Conservation (phyloP, 1,140 invertebrate genomes). For the Drosophila suzukii region DNA sequence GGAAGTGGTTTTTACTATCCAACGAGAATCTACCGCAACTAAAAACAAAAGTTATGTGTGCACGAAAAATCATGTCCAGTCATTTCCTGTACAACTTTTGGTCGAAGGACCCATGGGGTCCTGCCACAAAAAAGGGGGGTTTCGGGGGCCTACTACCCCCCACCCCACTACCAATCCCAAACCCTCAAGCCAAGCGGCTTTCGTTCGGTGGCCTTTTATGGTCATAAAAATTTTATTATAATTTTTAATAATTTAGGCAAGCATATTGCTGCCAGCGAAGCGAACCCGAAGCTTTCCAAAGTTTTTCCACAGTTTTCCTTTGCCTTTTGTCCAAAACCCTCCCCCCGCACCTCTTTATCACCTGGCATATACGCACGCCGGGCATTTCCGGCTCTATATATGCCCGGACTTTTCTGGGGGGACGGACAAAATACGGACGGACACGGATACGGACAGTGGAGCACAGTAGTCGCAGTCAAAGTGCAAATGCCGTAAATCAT, state of each 20-base stretch:
- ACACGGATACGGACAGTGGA: conserved; percentile 21
- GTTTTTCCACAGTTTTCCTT: conserved; percentile 15
- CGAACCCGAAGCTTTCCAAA: conserved; percentile 10
- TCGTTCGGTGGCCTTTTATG: conserved; percentile 61
- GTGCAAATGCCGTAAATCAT: conserved; percentile 78
- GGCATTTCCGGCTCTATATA: conserved; percentile 54
- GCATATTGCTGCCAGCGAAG: conserved; percentile 51
- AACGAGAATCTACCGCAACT: conserved; percentile 56
- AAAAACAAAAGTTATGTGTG: conserved; percentile 74
- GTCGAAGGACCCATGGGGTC: conserved; percentile 29
- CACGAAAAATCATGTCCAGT: conserved; percentile 74
- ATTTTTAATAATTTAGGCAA: conserved; percentile 77
- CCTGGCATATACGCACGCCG: conserved; percentile 56
- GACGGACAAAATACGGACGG: conserved; percentile 29
- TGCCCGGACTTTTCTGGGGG: conserved; percentile 13
- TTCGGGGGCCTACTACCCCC: not conserved
- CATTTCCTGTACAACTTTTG: conserved; percentile 75
- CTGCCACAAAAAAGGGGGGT: not conserved
- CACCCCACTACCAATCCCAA: not conserved
- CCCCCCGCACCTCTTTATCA: conserved; percentile 12
- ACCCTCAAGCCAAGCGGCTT: conserved; percentile 21
- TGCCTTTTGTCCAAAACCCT: not conserved
- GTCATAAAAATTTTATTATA: conserved; percentile 79
- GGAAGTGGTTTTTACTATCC: conserved; percentile 53
- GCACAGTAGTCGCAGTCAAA: conserved; percentile 48